Conservation (phyloP, 2,888 invertebrate species). For the Heliconius aoede region DNA sequence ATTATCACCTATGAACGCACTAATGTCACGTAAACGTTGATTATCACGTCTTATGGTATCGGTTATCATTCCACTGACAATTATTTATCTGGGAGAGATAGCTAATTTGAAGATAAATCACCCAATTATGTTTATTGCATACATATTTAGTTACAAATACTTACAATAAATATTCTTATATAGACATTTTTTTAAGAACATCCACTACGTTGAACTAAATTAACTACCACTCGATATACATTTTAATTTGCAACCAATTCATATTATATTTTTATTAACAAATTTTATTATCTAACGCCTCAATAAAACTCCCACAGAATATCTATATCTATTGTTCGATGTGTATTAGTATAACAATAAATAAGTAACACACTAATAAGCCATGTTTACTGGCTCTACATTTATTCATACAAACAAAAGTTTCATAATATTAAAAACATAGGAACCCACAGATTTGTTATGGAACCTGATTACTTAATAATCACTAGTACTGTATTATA, state of each 20-base stretch:
- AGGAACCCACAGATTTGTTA: slow-evolving; percentile 28
- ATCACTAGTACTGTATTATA: not conserved
- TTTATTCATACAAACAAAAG: not conserved
- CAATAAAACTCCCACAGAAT: slow-evolving; percentile 27
- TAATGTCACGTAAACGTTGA: not conserved
- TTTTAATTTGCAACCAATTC: slow-evolving; percentile 4
- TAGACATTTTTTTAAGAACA: not conserved
- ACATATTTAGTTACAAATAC: slow-evolving; percentile 12
- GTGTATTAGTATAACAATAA: slow-evolving; percentile 29
- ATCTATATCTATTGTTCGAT: slow-evolving; percentile 34
- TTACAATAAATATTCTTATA: not conserved
- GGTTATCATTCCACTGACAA: not conserved
- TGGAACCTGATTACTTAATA: slow-evolving; percentile 8
- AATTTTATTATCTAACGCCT: slow-evolving; percentile 8
- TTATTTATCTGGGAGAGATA: slow-evolving; percentile 2
- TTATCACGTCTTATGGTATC: not conserved
- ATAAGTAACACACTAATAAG: slow-evolving; percentile 10
- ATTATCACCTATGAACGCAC: not conserved
- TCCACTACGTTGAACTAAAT: not conserved
- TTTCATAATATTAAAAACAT: slow-evolving; percentile 23
- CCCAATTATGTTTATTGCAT: slow-evolving; percentile 8
- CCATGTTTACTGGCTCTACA: slow-evolving; percentile 5
- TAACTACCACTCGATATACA: not conserved
- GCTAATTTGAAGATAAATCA: slow-evolving; percentile 15
- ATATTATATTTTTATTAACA: not conserved